Evolutionary conservation across 2,113 vertebrate genomes (phyloP), one percentile per base, ranked within the genome.

Genomic region (Cathartes aura): DNA sequence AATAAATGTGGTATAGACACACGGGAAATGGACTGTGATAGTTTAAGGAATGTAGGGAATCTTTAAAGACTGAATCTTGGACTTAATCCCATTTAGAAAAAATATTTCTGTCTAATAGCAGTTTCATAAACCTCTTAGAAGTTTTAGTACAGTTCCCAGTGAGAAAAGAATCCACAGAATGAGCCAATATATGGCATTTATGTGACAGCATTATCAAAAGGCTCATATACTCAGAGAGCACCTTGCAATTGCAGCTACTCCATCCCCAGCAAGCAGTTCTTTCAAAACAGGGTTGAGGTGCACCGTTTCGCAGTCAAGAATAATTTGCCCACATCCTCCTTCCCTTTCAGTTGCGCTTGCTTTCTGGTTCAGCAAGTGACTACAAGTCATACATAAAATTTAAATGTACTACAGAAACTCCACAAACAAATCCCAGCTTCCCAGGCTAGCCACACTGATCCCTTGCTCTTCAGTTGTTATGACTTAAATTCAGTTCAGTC

Each of bases 41-140:
- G 27, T 73, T 86, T 70, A 91, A 82, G 19, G 11, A 80, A 78
- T 9, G 30, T 12, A 55, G 42, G 52, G n/a, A 52, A 81, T 32
- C 63, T 78, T 90, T 81, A 58, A 90, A 73, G 76, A 50, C 68
- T 78, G 68, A 86, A 58, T 70, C 55, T 83, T 70, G 72, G 63
- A 62, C 47, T 76, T 90, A 93, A 96, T 88, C 74, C 84, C 45
- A 92, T 90, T 80, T 81, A 76, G 71, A 66, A 94, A 82, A 93
- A 82, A 76, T 70, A 86, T 47, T 93, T 86, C 82, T 84, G 59
- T 62, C 83, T 83, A 86, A 92, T 36, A 89, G 42, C 59, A 74
- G 0, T 81, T 92, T 86, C 71, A 92, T 83, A 97, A 90, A 94
- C 59, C 79, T 90, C 88, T 95, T 83, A 92, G 71, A 93, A 87